phyloP scores from a whole-genome alignment of 1,140 invertebrate species.

The Lepidurus couesii region DNA sequence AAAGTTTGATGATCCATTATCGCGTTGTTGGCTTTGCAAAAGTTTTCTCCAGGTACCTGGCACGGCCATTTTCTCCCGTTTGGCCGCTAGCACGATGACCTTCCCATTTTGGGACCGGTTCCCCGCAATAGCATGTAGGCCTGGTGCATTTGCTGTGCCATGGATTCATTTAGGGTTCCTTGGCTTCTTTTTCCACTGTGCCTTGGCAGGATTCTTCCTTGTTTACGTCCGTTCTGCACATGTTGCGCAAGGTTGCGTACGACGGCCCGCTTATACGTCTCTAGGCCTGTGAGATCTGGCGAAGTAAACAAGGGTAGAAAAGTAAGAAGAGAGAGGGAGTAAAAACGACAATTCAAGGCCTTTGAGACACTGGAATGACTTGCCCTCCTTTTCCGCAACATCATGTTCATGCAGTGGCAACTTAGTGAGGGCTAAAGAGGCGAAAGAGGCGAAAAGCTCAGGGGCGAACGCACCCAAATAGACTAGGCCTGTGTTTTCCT shows the following conservation, averaged over 20 bases:
- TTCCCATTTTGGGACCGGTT: slow-evolving; percentile 17
- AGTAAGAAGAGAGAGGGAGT: background rate
- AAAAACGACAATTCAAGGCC: background rate
- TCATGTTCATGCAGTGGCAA: background rate
- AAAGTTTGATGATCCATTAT: background rate
- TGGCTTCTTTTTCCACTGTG: background rate
- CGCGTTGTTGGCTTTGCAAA: background rate
- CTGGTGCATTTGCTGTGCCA: background rate
- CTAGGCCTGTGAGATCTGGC: background rate
- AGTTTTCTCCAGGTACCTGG: background rate
- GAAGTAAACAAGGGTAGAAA: background rate
- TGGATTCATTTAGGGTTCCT: background rate
- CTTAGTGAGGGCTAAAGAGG: slow-evolving; percentile 2
- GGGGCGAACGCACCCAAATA: slow-evolving; percentile 12
- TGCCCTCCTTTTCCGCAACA: slow-evolving; percentile 4
- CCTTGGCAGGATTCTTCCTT: slow-evolving; percentile 18
- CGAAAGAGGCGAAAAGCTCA: background rate
- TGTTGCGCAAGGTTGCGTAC: slow-evolving; percentile 17
- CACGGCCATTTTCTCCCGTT: background rate
- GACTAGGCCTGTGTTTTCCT: slow-evolving; percentile 7
- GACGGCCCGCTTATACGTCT: background rate
- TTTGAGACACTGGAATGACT: background rate
- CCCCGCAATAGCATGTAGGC: background rate
- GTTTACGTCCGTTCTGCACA: slow-evolving; percentile 3
- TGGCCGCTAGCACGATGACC: background rate